Evolutionary conservation across 1,140 invertebrate species (phyloP), one percentile per base, ranked within the genome.

Genomic region (Cephus cinctus): DNA sequence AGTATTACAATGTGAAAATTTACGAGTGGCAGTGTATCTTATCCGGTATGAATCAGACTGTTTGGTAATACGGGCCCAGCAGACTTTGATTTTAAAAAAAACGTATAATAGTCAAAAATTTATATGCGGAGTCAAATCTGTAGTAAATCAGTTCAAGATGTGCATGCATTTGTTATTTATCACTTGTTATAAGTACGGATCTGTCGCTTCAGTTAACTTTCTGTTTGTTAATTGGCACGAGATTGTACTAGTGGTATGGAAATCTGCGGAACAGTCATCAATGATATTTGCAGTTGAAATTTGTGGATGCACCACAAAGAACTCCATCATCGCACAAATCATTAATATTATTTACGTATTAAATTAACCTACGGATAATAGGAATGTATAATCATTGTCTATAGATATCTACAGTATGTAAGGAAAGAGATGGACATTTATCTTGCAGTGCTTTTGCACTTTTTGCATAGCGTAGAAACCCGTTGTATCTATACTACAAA

Each of bases 211-310:
- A 69, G 53, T 67, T 70, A 69, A 69, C 59, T 69, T 67, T 69
- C 56, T 52, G 43, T 65, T 50, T 54, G 56, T 52, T 72, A 72
- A n/a, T 75, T 75, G 73, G 73, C 73, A 75, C 73, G 70, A 61
- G 54, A 56, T 75, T 75, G 71, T 75, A 75, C 73, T 74, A 68
- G 54, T 54, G 67, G 63, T 65, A 59, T 70, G 43, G 41, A 54
- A 59, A 67, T 55, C 48, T 53, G 50, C 50, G 21, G 47, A 38
- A 38, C 3, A 47, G 47, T 11, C 3, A 27, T 31, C 18, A 15
- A 22, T 35, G n/a, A n/a, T n/a, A n/a, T n/a, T n/a, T n/a, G n/a
- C n/a, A n/a, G n/a, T n/a, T n/a, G n/a, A n/a, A n/a, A n/a, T n/a
- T n/a, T n/a, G n/a, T n/a, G n/a, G n/a, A n/a, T n/a, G n/a, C n/a